Percentiles rank a stretch among this genome's conserved stretches.
phyloP scores from a whole-genome alignment of 2,888 invertebrate species.

The Nemapogon koenigi region DNA sequence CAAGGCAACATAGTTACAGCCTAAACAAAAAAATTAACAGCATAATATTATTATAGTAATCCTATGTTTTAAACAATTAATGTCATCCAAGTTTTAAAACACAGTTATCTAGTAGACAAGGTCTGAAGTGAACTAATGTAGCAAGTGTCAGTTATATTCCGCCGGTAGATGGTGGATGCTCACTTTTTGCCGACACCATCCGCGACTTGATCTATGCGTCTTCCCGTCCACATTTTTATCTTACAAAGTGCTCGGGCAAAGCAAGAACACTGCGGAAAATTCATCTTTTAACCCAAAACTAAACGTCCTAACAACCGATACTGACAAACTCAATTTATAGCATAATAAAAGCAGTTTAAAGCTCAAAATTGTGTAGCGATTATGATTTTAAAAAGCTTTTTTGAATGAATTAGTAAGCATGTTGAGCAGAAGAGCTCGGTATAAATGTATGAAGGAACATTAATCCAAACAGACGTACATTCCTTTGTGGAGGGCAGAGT shows the following conservation, averaged over 20 bases:
- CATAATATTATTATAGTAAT: too few relatives aligned
- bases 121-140: slow-evolving; percentile 8
- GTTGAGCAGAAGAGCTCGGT: slow-evolving; percentile 39
- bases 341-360: too few relatives aligned
- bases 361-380: too few relatives aligned
- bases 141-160: slow-evolving; percentile 10
- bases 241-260: slow-evolving; percentile 61
- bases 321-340: too few relatives aligned
- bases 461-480: slow-evolving; percentile 57
- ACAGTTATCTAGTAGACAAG: too few relatives aligned
- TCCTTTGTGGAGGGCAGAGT: slow-evolving; percentile 54
- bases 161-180: slow-evolving; percentile 19
- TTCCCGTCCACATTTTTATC: slow-evolving; percentile 56
- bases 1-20: too few relatives aligned
- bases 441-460: slow-evolving; percentile 61
- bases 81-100: too few relatives aligned
- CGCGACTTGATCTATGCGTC: slow-evolving; percentile 52
- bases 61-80: too few relatives aligned
- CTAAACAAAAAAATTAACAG: too few relatives aligned
- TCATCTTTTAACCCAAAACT: slow-evolving; percentile 28
- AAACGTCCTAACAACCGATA: slow-evolving; percentile 23
- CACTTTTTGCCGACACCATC: slow-evolving; percentile 42
- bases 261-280: slow-evolving; percentile 56
- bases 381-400: slow-evolving; percentile 22
- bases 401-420: too few relatives aligned